phyloP scores from a whole-genome alignment of 2,888 invertebrate genomes.

The Eristalis intricaria region DNA sequence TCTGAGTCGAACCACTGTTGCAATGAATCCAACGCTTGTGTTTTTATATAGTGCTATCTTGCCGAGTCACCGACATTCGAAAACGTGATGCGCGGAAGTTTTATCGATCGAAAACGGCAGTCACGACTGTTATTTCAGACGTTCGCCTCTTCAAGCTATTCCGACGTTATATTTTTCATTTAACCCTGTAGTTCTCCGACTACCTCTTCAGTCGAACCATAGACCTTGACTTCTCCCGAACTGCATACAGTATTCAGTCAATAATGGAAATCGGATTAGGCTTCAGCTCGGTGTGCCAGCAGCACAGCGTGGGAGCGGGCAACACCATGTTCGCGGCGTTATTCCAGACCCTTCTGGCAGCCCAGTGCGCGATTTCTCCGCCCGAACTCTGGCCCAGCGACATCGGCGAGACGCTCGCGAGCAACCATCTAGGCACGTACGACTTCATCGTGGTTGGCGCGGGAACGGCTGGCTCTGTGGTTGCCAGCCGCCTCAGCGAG shows the following conservation, averaged over 20 bases:
- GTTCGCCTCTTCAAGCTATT: too few relatives aligned
- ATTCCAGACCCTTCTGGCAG: slow-evolving; percentile 83
- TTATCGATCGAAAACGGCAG: too few relatives aligned
- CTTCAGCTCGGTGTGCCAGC: slow-evolving; percentile 72
- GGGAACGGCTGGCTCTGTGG: slow-evolving; percentile 66
- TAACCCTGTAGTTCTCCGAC: too few relatives aligned
- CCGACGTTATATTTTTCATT: too few relatives aligned
- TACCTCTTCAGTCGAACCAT: too few relatives aligned
- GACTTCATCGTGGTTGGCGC: slow-evolving; percentile 43
- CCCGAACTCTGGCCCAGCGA: slow-evolving; percentile 82
- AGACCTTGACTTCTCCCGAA: too few relatives aligned
- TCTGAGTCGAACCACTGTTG: too few relatives aligned
- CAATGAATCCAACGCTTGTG: too few relatives aligned
- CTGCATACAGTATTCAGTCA: neutral
- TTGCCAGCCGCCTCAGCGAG: slow-evolving; percentile 75
- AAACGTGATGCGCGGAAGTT: too few relatives aligned
- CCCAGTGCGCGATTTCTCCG: slow-evolving; percentile 84
- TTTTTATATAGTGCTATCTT: too few relatives aligned
- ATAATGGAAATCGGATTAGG: neutral
- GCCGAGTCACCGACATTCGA: too few relatives aligned
- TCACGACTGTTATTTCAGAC: too few relatives aligned
- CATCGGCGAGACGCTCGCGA: slow-evolving; percentile 61
- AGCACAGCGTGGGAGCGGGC: slow-evolving; percentile 74
- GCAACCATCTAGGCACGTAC: slow-evolving; percentile 73
- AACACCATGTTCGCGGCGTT: slow-evolving; percentile 83